Percentiles rank a stretch among this genome's conserved stretches.
phyloP scores from a whole-genome alignment of 2,113 vertebrate genomes.

The Mus musculus region DNA sequence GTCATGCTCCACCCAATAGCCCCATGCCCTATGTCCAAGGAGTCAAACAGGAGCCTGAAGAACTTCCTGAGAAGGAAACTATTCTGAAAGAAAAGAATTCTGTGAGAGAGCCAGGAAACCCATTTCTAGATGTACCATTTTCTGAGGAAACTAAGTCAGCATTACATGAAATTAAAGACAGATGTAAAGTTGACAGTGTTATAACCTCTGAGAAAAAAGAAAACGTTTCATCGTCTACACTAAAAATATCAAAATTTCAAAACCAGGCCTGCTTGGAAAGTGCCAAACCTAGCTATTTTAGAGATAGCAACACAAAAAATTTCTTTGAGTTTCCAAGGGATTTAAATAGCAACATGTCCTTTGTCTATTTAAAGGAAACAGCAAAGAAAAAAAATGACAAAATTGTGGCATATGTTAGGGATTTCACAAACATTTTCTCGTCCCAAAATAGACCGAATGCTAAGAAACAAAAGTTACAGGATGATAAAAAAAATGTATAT shows the following conservation, averaged over 20 bases:
- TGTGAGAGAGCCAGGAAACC: background rate
- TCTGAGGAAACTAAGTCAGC: background rate
- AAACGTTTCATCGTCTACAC: background rate
- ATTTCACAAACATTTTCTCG: slow-evolving; percentile 48
- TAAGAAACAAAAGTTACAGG: slow-evolving; percentile 67
- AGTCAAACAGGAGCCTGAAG: rapidly evolving
- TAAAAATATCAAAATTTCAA: slow-evolving; percentile 23
- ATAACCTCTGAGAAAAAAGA: slow-evolving; percentile 4
- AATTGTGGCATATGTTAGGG: slow-evolving; percentile 49
- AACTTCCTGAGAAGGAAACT: rapidly evolving
- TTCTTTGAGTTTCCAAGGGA: slow-evolving; percentile 62
- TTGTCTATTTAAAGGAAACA: slow-evolving; percentile 57
- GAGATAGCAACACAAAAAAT: slow-evolving; percentile 45
- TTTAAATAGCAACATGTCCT: slow-evolving; percentile 56
- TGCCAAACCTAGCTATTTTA: slow-evolving; percentile 44
- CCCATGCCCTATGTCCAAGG: rapidly evolving
- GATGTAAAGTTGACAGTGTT: background rate
- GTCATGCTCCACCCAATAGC: background rate
- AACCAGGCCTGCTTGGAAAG: slow-evolving; percentile 18
- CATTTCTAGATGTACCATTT: background rate
- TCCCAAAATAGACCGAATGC: slow-evolving; percentile 57
- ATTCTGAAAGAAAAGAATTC: background rate
- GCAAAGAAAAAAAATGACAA: slow-evolving; percentile 64
- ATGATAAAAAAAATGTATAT: background rate
- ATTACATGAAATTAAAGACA: background rate